Evolutionary conservation across 2,888 invertebrate species (phyloP).

Genomic region (Athrips mouffetella): DNA sequence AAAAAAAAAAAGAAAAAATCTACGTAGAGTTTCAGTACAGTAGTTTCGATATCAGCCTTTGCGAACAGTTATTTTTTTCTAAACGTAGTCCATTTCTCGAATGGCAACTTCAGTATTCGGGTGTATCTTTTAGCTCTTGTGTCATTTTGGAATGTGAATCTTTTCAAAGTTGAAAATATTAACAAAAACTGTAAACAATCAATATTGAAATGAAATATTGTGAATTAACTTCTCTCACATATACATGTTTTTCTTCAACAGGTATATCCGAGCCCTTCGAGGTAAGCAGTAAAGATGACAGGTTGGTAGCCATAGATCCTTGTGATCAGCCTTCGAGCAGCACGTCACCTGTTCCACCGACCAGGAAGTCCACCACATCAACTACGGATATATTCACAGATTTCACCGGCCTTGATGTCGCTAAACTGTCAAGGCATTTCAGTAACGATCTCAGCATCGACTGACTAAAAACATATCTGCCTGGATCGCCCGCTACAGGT

Average conservation of each 20-base stretch:
- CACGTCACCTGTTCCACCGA: constrained; percentile 34
- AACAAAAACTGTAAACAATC: too few relatives aligned
- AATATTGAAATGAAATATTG: too few relatives aligned
- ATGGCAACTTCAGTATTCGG: too few relatives aligned
- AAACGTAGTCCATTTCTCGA: too few relatives aligned
- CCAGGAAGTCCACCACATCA: constrained; percentile 51
- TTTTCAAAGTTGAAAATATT: too few relatives aligned
- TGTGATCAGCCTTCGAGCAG: constrained; percentile 48
- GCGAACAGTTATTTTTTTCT: too few relatives aligned
- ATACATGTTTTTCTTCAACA: constrained; percentile 31
- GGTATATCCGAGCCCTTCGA: constrained; percentile 73
- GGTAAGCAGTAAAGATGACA: constrained; percentile 65
- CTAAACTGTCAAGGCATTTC: constrained; percentile 69
- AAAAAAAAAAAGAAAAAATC: too few relatives aligned
- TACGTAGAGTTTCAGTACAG: too few relatives aligned
- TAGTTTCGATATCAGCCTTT: too few relatives aligned
- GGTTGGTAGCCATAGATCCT: constrained; percentile 43
- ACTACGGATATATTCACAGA: constrained; percentile 67
- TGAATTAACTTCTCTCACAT: too few relatives aligned
- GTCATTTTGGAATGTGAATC: too few relatives aligned
- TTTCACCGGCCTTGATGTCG: constrained; percentile 68
- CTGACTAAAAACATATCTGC: constrained; percentile 72
- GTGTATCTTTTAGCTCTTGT: too few relatives aligned
- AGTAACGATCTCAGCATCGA: constrained; percentile 71
- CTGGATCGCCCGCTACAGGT: constrained; percentile 56